phyloP scores from a whole-genome alignment of 2,113 vertebrate species.

The Psilopsiagon aymara region DNA sequence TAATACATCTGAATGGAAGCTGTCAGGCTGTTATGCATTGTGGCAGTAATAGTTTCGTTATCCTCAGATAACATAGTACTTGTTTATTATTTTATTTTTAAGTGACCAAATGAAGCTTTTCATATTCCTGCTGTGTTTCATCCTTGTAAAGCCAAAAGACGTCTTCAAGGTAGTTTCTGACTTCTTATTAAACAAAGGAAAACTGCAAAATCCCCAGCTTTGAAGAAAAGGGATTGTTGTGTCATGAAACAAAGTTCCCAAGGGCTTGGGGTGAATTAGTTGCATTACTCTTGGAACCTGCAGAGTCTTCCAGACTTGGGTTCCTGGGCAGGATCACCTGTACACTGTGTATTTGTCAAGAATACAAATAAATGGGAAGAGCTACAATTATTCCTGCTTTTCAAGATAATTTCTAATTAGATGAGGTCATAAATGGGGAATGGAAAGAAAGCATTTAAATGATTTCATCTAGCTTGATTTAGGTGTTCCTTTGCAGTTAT shows the following conservation, averaged over 20 bases:
- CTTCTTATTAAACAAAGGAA: neutral
- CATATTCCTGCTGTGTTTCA: neutral
- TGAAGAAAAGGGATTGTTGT: neutral
- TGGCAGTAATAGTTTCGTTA: neutral
- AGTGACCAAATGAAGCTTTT: neutral
- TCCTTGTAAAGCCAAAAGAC: neutral
- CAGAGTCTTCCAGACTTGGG: neutral
- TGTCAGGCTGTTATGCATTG: neutral
- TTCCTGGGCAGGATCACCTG: neutral
- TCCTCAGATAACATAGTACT: neutral
- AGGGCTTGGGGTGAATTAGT: neutral
- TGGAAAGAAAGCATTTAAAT: conserved; percentile 13
- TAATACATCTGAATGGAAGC: neutral
- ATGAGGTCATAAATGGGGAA: neutral
- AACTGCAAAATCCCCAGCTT: neutral
- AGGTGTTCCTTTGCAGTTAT: conserved; percentile 43
- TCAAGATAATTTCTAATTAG: neutral
- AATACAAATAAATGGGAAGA: conserved; percentile 5
- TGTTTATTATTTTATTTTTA: neutral
- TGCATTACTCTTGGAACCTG: neutral
- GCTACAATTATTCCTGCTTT: neutral
- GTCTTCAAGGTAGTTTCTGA: neutral
- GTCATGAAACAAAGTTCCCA: neutral
- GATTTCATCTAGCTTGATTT: neutral
- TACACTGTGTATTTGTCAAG: neutral